Evolutionary conservation across 1,140 invertebrate species (phyloP).

Genomic region (Drosophila rhopaloa): DNA sequence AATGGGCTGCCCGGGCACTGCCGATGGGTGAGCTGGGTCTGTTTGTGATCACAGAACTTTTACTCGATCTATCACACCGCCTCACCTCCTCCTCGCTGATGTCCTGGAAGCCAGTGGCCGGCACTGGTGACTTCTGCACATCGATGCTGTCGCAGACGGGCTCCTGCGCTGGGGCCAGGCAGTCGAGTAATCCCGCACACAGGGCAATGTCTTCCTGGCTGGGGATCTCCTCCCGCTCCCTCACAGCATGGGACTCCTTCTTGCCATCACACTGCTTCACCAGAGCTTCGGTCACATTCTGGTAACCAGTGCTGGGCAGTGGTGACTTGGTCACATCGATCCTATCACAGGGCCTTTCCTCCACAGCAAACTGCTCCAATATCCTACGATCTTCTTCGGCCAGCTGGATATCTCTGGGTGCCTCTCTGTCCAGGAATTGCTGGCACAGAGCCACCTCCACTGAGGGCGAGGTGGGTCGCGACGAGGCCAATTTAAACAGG

Average conservation of each 20-base stretch:
- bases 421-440: conserved; percentile 55
- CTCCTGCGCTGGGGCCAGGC: conserved; percentile 70
- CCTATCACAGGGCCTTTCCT: conserved; percentile 69
- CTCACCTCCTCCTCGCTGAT: conserved; percentile 60
- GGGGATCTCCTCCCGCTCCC: conserved; percentile 24
- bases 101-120: conserved; percentile 69
- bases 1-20: conserved; percentile 68
- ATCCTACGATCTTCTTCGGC: conserved; percentile 46
- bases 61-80: conserved; percentile 53
- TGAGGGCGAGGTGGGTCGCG: conserved; percentile 64
- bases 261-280: conserved; percentile 59
- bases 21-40: conserved; percentile 66
- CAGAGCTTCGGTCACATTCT: conserved; percentile 54
- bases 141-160: conserved; percentile 66
- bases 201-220: conserved; percentile 62
- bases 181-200: conserved; percentile 59
- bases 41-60: conserved; percentile 7
- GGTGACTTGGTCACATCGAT: conserved; percentile 65
- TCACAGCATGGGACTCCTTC: not conserved
- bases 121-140: conserved; percentile 57
- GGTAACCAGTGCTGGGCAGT: conserved; percentile 62
- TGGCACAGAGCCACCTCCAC: conserved; percentile 53
- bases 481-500: conserved; percentile 69
- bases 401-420: conserved; percentile 40
- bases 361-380: conserved; percentile 56